A percentile compares a stretch with the other conserved stretches of the same genome.
These are phyloP conservation scores for Drosophila robusta DNA, from an alignment of 2,888 invertebrate species.

Conservation along the genomic window DNA sequence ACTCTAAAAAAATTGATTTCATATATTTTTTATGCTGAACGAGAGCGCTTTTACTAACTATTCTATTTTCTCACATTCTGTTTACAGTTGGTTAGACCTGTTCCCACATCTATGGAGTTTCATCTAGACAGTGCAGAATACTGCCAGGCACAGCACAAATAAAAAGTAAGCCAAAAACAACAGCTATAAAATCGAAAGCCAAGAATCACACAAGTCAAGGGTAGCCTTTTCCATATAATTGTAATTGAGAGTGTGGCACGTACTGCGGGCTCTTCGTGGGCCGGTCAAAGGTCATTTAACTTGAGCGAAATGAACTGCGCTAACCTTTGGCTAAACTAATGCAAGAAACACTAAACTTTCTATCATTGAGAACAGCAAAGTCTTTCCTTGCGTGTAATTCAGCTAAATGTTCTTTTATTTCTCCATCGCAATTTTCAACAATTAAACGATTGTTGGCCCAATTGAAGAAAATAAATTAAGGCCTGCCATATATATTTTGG, in stretches of 20 bases:
- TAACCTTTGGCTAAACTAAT: slow-evolving; percentile 50
- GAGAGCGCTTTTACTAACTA: slow-evolving; percentile 2
- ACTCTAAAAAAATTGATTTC: no score
- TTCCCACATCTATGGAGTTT: slow-evolving; percentile 99
- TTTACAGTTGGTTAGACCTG: slow-evolving; percentile 94
- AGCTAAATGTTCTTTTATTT: slow-evolving; percentile 33
- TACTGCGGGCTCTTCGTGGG: not conserved
- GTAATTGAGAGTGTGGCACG: slow-evolving; percentile 28
- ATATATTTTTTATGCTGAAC: no score
- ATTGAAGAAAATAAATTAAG: slow-evolving; percentile 22
- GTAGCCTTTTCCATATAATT: slow-evolving; percentile 21
- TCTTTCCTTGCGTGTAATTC: slow-evolving; percentile 59
- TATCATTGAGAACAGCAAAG: slow-evolving; percentile 20
- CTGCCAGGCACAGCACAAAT: slow-evolving; percentile 99
- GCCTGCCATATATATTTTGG: slow-evolving; percentile 5
- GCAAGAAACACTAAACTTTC: slow-evolving; percentile 17
- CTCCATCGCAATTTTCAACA: slow-evolving; percentile 41
- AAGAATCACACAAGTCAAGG: slow-evolving; percentile 11
- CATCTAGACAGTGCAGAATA: slow-evolving; percentile 99
- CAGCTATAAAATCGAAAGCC: not conserved
- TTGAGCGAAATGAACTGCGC: slow-evolving; percentile 25
- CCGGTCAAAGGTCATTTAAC: slow-evolving; percentile 49
- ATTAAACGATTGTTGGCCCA: slow-evolving; percentile 30
- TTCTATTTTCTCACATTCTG: slow-evolving; percentile 56
- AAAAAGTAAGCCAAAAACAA: slow-evolving; percentile 86